These are phyloP conservation scores for Aurelia coerulea DNA, from an alignment of 30 jellyfish, hydroid and myxozoan species.

Conservation along the genomic window DNA sequence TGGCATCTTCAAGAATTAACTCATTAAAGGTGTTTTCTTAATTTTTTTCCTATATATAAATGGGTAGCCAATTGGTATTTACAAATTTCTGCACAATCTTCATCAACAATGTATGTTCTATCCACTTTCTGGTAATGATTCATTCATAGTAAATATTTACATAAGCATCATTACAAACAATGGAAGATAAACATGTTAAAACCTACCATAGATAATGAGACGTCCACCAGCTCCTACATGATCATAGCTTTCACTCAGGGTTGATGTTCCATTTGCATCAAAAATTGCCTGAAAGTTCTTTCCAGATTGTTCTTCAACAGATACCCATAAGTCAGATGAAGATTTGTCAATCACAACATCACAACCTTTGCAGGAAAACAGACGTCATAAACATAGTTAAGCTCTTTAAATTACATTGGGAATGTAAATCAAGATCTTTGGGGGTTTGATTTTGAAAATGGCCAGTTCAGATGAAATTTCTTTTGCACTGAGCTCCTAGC, in stretches of 20 bases:
- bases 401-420: not conserved
- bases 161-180: too few relatives aligned
- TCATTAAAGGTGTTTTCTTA: too few relatives aligned
- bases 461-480: too few relatives aligned
- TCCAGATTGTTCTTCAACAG: conserved; percentile 39
- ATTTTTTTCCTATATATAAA: too few relatives aligned
- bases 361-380: conserved; percentile 68
- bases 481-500: too few relatives aligned
- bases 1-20: too few relatives aligned
- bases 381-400: not conserved
- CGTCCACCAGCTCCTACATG: conserved; percentile 87
- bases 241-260: conserved; percentile 70
- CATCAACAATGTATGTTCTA: too few relatives aligned
- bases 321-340: conserved; percentile 58
- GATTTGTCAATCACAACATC: conserved; percentile 92
- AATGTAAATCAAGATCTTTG: not conserved
- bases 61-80: too few relatives aligned
- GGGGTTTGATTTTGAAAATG: too few relatives aligned
- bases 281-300: conserved; percentile 78
- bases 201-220: conserved; percentile 85
- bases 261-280: conserved; percentile 95
- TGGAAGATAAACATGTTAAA: not conserved
- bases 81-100: too few relatives aligned
- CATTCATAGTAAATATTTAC: too few relatives aligned
- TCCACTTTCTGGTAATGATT: too few relatives aligned